Base-by-base conservation (phyloP, 1,140 invertebrate species). In the Mycetomoellerius zeteki region DNA sequence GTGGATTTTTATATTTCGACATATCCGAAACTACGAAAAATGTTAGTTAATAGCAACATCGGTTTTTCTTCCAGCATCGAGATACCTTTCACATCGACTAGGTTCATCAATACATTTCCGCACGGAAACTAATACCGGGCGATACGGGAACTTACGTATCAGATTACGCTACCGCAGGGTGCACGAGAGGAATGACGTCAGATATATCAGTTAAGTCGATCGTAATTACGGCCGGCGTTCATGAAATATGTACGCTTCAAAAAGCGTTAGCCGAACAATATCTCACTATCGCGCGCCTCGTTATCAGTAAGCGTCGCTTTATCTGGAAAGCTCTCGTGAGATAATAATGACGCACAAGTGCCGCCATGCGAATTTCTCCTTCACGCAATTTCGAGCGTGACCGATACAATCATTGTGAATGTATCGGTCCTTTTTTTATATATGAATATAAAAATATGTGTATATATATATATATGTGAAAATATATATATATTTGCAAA, bases 171-270 rank as follows among this genome's bases (percentile, higher is more conserved):
- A 60, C 30, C 37, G 24, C 73, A 21, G 19, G 21, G 6, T 75
- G 56, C 5, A 64, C 27, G 62, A 50, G 81, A 33, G 47, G 33
- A 76, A 78, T 58, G 73, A 78, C 30, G 62, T 64, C 65, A 85
- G 56, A 85, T 85, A 78, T 14, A 78, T 85, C 82, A 67, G 60
- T 85, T 85, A 85, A 85, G 73, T 78, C 82, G 82, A 85, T 85
- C 60, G 82, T 67, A 85, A 85, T 85, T 85, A 65, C 60, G 60
- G 33, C 19, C 82, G 71, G 12, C 58, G 19, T 54, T 21, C 60
- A 21, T 85, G 73, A 85, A 85, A 85, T 78, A 85, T 85, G 73
- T 64, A 50, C 60, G 73, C 47, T 16, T 78, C 73, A 76, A 67
- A 65, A 85, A 65, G 30, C 72, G 33, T 64, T 85, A 64, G 47